phyloP scores from a whole-genome alignment of 2,113 vertebrate genomes.

The Herpailurus yagouaroundi region DNA sequence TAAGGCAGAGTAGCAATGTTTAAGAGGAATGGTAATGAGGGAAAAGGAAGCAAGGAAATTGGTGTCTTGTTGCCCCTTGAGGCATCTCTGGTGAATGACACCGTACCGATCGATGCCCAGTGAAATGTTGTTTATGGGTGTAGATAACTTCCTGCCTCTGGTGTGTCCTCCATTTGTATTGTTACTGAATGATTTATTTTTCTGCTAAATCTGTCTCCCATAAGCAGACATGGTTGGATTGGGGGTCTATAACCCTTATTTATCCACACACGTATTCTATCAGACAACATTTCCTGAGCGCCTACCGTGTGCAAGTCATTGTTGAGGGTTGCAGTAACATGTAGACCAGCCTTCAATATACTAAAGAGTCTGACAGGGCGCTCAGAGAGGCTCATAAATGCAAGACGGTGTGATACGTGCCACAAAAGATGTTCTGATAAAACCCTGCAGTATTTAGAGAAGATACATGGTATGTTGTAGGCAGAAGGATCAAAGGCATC shows the following conservation, averaged over 20 bases:
- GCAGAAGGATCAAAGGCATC: neutral
- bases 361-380: neutral
- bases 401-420: neutral
- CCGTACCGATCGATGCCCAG: neutral
- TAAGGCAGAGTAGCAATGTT: neutral
- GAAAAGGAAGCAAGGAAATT: neutral
- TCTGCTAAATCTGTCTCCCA: neutral
- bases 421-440: neutral
- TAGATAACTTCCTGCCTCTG: neutral
- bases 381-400: neutral
- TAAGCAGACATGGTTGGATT: neutral
- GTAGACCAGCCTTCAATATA: neutral
- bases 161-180: neutral
- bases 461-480: neutral
- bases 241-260: neutral
- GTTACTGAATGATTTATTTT: neutral
- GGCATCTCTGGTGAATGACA: neutral
- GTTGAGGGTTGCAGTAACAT: neutral
- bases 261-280: neutral
- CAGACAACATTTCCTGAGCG: neutral
- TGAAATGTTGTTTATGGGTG: neutral
- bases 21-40: neutral
- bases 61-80: no score
- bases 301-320: neutral
- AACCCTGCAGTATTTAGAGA: neutral